Base-by-base conservation (phyloP, 1,140 invertebrate species). In the Drosophila sturtevanti region DNA sequence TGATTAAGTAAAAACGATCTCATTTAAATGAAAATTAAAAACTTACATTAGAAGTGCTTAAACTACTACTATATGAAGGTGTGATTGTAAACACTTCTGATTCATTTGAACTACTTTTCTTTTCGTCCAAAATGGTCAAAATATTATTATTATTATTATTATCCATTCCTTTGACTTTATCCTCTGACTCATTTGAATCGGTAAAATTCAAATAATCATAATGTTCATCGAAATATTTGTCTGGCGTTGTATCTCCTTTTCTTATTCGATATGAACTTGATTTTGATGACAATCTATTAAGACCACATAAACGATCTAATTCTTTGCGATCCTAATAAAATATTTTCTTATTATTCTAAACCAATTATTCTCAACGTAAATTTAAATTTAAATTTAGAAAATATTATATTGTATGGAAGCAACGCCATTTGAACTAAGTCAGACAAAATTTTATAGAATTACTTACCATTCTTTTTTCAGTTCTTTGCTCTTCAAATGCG, bases 281-380 rank as follows among this genome's bases (percentile, higher is more conserved):
- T 10, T 11, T 0, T 21, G 12, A 0, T 0, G 14, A 0, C 7
- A 11, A 7, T 31, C 14, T 38, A 2, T 22, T 31, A 0, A 38
- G 9, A 9, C 31, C 73, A 22, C 75, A 77, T 34, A 16, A 10
- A 11, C 22, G 37, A 16, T 76, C 18, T 24, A 77, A 48, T 31
- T 77, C 67, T 66, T 59, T 77, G 21, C 56, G 35, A 52, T 31
- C 22, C 75, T 77, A 59, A 6, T 11, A 18, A 52, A 18, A 41
- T 48, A 51, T 1, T 34, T 16, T 24, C n/a, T n/a, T 18, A 12
- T 1, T 5, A 21, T 9, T 37, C 9, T 9, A 58, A 24, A 12
- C 0, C 24, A n/a, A 14, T 7, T 1, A 14, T 0, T 12, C 55
- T 4, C n/a, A 10, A n/a, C 16, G n/a, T 5, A 41, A 11, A 14